Percentiles rank a stretch among this genome's conserved stretches.
Conservation (phyloP, 2,113 vertebrate genomes). For the Microcebus lehilahytsara region DNA sequence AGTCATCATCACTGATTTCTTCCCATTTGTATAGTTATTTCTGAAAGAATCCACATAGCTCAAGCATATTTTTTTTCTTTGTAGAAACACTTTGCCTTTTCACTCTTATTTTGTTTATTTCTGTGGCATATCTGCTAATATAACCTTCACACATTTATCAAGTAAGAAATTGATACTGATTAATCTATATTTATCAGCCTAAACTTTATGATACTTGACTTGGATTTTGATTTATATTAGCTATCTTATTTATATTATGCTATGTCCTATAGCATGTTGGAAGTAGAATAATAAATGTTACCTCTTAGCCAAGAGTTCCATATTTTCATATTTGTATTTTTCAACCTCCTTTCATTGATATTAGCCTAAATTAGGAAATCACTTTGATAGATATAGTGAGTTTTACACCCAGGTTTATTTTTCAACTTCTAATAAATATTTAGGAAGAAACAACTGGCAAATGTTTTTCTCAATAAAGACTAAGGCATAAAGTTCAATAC, state of each 20-base stretch:
- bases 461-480: background rate
- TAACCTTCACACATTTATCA: background rate
- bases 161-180: background rate
- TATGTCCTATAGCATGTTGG: background rate
- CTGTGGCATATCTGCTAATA: background rate
- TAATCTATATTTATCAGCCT: background rate
- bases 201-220: background rate
- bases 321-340: conserved; percentile 26
- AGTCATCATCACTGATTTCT: background rate
- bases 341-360: background rate
- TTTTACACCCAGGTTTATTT: background rate
- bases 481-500: background rate
- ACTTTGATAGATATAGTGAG: background rate
- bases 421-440: background rate
- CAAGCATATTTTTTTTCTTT: background rate
- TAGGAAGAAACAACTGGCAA: background rate
- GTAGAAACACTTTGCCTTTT: background rate
- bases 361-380: background rate
- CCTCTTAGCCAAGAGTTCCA: background rate
- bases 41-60: background rate
- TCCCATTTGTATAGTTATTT: background rate
- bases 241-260: background rate
- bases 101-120: background rate
- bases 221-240: background rate
- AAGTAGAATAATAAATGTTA: background rate